These are phyloP conservation scores for Colaptes auratus DNA, from an alignment of 2,113 vertebrate genomes.

Conservation along the genomic window DNA sequence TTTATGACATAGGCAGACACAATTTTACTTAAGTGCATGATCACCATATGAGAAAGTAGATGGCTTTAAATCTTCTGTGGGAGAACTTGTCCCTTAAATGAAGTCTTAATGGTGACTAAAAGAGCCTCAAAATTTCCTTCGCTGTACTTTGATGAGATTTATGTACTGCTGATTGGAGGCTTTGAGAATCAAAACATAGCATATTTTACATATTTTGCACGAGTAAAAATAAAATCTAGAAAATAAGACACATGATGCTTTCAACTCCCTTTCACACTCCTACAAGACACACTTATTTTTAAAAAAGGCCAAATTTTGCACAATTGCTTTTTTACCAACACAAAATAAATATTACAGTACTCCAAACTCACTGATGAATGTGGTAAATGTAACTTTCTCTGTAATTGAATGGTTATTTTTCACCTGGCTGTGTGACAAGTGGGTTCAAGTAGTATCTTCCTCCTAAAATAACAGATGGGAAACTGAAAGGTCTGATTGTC, in stretches of 20 bases:
- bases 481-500: background rate
- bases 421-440: background rate
- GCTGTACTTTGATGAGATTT: background rate
- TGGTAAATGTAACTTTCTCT: constrained; percentile 21
- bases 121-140: background rate
- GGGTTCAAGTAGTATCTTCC: background rate
- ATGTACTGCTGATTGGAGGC: background rate
- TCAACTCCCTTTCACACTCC: background rate
- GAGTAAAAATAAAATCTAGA: background rate
- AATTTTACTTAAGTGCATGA: background rate
- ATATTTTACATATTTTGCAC: background rate
- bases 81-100: background rate
- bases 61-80: background rate
- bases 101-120: background rate
- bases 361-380: background rate
- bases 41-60: background rate
- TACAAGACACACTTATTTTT: background rate
- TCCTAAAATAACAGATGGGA: constrained; percentile 21
- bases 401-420: constrained; percentile 38
- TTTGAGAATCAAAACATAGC: background rate
- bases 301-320: background rate
- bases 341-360: background rate
- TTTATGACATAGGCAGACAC: background rate
- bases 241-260: background rate
- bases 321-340: background rate